phyloP scores from a whole-genome alignment of 2,888 invertebrate genomes.

The Drosophila meridionalis region DNA sequence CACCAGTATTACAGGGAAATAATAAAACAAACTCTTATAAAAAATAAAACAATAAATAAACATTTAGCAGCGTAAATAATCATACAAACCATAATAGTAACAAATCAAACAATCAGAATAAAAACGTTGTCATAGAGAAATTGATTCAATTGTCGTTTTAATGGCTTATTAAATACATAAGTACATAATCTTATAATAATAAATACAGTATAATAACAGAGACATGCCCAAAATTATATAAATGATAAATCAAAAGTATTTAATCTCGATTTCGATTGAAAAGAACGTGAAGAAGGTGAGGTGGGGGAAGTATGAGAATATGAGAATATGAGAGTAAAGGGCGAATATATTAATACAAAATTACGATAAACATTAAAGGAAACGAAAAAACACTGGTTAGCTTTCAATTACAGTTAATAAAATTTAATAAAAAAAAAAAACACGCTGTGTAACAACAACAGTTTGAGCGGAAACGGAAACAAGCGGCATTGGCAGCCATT shows the following conservation, averaged over 20 bases:
- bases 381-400: conserved; percentile 18
- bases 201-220: conserved; percentile 35
- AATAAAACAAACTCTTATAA: not conserved
- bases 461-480: conserved; percentile 56
- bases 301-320: not conserved
- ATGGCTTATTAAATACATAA: conserved; percentile 36
- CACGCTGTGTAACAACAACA: conserved; percentile 29
- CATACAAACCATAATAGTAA: conserved; percentile 50
- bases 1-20: not conserved
- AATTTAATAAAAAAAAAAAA: not conserved
- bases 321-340: not conserved
- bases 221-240: conserved; percentile 36
- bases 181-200: conserved; percentile 26
- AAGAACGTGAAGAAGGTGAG: not conserved
- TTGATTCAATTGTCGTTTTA: conserved; percentile 39
- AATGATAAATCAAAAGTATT: conserved; percentile 17
- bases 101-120: conserved; percentile 38
- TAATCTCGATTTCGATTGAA: not conserved
- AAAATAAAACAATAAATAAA: not conserved
- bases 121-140: conserved; percentile 26
- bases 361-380: conserved; percentile 9
- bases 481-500: conserved; percentile 51
- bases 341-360: conserved; percentile 13
- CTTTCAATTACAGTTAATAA: conserved; percentile 13
- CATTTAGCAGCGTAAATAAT: conserved; percentile 3